A percentile compares a stretch with the other conserved stretches of the same genome.
Conservation (phyloP, 1,140 invertebrate species). For the Trypoxylus dichotomus region DNA sequence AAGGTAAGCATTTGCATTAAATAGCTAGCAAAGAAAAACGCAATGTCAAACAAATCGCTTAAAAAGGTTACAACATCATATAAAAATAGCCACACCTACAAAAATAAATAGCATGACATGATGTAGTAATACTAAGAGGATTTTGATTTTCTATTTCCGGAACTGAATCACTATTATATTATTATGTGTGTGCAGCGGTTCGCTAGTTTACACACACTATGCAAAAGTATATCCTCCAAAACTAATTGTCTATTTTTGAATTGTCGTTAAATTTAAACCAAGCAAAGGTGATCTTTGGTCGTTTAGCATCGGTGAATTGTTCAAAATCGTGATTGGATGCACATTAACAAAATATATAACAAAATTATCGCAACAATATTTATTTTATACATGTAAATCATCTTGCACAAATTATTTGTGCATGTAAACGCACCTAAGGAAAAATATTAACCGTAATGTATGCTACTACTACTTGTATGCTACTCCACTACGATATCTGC, state of each 20-base stretch:
- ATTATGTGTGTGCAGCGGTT: not conserved
- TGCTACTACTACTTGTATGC: too few relatives aligned
- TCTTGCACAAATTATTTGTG: too few relatives aligned
- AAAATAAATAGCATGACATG: slow-evolving; percentile 6
- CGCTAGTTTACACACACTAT: slow-evolving; percentile 2
- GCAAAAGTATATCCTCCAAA: not conserved
- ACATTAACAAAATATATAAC: too few relatives aligned
- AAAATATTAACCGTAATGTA: too few relatives aligned
- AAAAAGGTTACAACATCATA: not conserved
- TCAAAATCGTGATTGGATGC: too few relatives aligned
- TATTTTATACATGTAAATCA: too few relatives aligned
- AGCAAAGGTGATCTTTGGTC: not conserved
- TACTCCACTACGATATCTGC: too few relatives aligned
- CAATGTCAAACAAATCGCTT: not conserved
- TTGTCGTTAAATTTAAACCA: not conserved
- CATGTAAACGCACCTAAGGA: too few relatives aligned
- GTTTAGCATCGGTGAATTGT: not conserved
- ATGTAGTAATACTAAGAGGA: not conserved
- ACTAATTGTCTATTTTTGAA: slow-evolving; percentile 21
- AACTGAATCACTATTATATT: slow-evolving; percentile 9
- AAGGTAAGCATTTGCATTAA: not conserved
- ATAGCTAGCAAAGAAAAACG: not conserved
- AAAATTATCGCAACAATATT: too few relatives aligned
- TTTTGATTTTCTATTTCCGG: slow-evolving; percentile 23
- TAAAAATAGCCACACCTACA: slow-evolving; percentile 4